Evolutionary conservation across 2,888 invertebrate species (phyloP), one percentile per base, ranked within the genome.

Genomic region (Nephrotoma appendiculata): DNA sequence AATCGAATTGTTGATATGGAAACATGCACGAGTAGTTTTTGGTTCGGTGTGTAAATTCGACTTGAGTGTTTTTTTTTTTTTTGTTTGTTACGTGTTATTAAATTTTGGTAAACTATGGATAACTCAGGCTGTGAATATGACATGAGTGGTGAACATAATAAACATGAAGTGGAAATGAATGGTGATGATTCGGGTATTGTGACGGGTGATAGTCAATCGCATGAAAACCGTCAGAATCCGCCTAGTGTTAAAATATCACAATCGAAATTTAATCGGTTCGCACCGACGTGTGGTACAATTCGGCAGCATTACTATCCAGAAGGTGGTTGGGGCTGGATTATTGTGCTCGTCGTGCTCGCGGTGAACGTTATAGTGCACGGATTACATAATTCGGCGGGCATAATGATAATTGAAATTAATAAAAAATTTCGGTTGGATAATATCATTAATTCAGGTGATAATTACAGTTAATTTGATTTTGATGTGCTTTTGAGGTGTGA

Each of bases 251-350:
- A 71, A 71, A 4, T 71, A 31, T 71, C 71, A 0, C 71, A 71
- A 31, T 9, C 43, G 7, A 84, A 84, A 84, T 84, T 84, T 84
- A 84, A 71, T 71, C 71, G 84, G 15, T 84, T 84, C 12, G 5
- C 43, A 15, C 84, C 84, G 9, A 84, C 84, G 9, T 45, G 86
- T 12, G 45, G 41, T 48, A 88, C 87, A 41, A 85, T 88, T 12
- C 86, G 87, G 31, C 93, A 95, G 44, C 95, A 96, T 89, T 96
- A 96, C 92, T 96, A 96, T 91, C 96, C 96, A 5, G 97, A 97
- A 92, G 96, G 96, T 4, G 96, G 96, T 12, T 97, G 96, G 96
- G 96, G 97, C n/a, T 97, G 96, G 96, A 94, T 96, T 86, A 94
- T 97, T 87, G 94, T 95, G 85, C 93, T 94, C 86, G 96, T 96